Evolutionary conservation across 2,888 invertebrate species (phyloP).

Genomic region (Ectemnius lituratus): DNA sequence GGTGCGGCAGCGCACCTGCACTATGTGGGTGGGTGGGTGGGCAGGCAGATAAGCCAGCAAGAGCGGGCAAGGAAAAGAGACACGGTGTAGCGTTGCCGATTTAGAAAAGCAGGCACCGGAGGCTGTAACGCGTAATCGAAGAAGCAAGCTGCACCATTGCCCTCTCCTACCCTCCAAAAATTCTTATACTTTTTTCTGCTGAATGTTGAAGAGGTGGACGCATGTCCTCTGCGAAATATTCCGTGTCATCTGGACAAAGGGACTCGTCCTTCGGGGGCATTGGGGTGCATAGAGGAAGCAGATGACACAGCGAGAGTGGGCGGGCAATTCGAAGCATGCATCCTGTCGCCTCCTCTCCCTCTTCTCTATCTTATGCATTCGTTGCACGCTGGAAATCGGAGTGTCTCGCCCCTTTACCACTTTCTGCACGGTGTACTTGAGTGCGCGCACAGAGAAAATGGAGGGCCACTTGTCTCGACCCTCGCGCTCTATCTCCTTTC

Average conservation of each 20-base stretch:
- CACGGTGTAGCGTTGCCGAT: slow-evolving; percentile 51
- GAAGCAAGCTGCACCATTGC: slow-evolving; percentile 7
- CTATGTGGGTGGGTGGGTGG: slow-evolving; percentile 29
- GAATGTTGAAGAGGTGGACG: too few species aligned
- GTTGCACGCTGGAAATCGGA: background rate
- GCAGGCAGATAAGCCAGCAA: slow-evolving; percentile 30
- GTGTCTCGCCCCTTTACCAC: background rate
- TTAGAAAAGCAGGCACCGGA: slow-evolving; percentile 31
- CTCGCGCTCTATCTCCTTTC: too few species aligned
- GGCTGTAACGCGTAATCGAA: slow-evolving; percentile 14
- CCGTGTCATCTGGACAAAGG: background rate
- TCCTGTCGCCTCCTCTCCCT: slow-evolving; percentile 19
- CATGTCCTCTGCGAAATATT: too few species aligned
- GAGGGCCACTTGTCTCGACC: too few species aligned
- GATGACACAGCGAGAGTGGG: slow-evolving; percentile 24
- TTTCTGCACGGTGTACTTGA: slow-evolving; percentile 4
- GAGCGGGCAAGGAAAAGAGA: slow-evolving; percentile 18
- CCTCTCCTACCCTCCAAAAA: too few species aligned
- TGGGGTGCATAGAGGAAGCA: background rate
- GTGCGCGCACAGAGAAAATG: background rate
- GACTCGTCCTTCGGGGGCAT: slow-evolving; percentile 3
- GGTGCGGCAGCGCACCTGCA: slow-evolving; percentile 26
- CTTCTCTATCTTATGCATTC: background rate
- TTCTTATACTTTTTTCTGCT: too few species aligned
- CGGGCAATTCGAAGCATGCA: slow-evolving; percentile 13